Percentiles rank a stretch among this genome's conserved stretches.
phyloP scores from a whole-genome alignment of 1,140 invertebrate genomes.

The Harpegnathos saltator region DNA sequence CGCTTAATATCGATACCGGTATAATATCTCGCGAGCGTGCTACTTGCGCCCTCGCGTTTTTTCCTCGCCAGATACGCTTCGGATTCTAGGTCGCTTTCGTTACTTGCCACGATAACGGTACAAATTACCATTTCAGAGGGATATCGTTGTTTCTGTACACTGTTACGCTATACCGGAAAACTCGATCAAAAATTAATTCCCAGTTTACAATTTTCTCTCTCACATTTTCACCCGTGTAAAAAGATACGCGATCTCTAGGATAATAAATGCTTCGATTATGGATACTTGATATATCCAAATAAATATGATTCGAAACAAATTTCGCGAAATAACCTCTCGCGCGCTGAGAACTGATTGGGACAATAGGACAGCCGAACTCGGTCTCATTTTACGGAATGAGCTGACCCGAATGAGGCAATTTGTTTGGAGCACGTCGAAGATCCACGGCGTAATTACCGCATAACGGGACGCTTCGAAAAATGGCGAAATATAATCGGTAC shows the following conservation, averaged over 20 bases:
- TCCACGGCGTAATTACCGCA: not conserved
- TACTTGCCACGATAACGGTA: not conserved
- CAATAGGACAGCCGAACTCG: too few species aligned
- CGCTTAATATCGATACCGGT: constrained; percentile 11
- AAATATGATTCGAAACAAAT: too few species aligned
- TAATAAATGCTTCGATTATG: too few species aligned
- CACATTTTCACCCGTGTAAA: too few species aligned
- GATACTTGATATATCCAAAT: too few species aligned
- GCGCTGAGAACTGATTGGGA: too few species aligned
- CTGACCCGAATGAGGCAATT: too few species aligned
- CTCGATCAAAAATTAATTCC: not conserved
- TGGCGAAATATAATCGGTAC: constrained; percentile 26
- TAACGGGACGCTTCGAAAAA: not conserved
- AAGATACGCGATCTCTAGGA: too few species aligned
- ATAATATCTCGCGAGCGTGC: not conserved
- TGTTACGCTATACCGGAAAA: not conserved
- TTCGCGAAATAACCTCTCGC: too few species aligned
- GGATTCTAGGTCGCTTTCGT: not conserved
- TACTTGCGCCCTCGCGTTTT: not conserved
- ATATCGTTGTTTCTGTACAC: not conserved
- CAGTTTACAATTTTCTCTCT: too few species aligned
- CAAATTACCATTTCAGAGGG: not conserved
- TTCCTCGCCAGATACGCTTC: not conserved
- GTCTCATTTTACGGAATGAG: too few species aligned
- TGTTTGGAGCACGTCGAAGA: too few species aligned